phyloP scores from a whole-genome alignment of 1,140 invertebrate genomes.

The Chlorops oryzae region DNA sequence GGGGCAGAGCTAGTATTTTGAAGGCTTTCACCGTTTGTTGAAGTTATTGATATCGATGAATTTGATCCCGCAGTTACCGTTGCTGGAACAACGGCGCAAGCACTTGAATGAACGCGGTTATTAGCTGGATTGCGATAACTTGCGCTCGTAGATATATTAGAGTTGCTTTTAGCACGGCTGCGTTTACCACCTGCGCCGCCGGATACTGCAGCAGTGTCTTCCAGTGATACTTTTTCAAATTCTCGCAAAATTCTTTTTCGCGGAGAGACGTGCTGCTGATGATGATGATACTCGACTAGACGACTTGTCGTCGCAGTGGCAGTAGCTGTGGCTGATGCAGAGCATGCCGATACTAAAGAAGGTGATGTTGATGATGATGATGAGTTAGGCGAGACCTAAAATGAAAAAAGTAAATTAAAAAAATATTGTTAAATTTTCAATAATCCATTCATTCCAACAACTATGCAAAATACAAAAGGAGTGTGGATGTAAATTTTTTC shows the following conservation, averaged over 20 bases:
- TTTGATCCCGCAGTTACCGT: slow-evolving; percentile 29
- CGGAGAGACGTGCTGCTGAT: slow-evolving; percentile 59
- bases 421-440: too few species aligned
- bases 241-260: slow-evolving; percentile 67
- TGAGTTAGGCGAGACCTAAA: slow-evolving; percentile 11
- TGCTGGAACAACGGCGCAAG: not conserved
- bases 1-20: slow-evolving; percentile 9
- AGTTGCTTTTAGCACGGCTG: slow-evolving; percentile 46
- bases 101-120: not conserved
- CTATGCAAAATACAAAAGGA: too few species aligned
- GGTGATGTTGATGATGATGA: not conserved
- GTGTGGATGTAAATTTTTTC: too few species aligned
- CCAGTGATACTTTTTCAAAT: slow-evolving; percentile 64
- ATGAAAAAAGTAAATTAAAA: not conserved
- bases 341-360: too few species aligned
- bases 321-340: slow-evolving; percentile 4
- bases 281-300: slow-evolving; percentile 37
- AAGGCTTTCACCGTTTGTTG: slow-evolving; percentile 14
- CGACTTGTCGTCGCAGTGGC: slow-evolving; percentile 29
- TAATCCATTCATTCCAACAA: too few species aligned
- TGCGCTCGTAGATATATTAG: slow-evolving; percentile 10
- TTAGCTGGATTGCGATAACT: slow-evolving; percentile 12
- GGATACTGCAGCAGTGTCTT: slow-evolving; percentile 50
- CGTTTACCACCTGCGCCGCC: slow-evolving; percentile 44
- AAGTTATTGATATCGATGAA: slow-evolving; percentile 24